Evolutionary conservation across 1,140 invertebrate genomes (phyloP), one percentile per base, ranked within the genome.

Genomic region (Heliothis subflexa): DNA sequence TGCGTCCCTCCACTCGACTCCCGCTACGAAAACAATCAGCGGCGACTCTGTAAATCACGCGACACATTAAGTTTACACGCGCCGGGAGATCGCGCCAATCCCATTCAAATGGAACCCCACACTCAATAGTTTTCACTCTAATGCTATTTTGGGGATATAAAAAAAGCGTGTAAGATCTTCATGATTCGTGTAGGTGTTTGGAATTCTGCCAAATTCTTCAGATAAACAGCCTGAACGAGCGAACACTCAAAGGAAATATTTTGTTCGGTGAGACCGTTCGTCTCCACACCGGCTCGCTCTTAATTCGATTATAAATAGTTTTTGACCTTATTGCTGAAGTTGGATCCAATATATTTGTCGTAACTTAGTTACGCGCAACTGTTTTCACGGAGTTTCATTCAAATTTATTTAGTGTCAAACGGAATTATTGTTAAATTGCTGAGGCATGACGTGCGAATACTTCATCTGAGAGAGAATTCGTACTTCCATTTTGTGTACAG

Each of bases 281-380:
- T 40, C n/a, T 13, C 14, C 40, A 45, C 40, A 45, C 18, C 62
- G 40, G 33, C 5, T 18, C 33, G 59, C 33, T 57, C 52, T 57
- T 74, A 74, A 74, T 74, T 74, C 40, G 54, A 74, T 74, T 49
- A 61, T 45, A 49, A 74, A 59, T 61, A 74, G 71, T 74, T 54
- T 45, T 61, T 61, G 71, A 61, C 71, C 71, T 74, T 50, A 16
- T 28, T 70, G 12, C 33, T 14, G 13, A 59, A 74, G 33, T 74
- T 61, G 54, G 12, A 52, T 47, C 28, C 57, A 61, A 74, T 72
- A 72, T 72, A 72, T 72, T 18, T 57, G 13, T 45, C 33, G 33
- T 59, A 73, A 73, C 52, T 16, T n/a, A 73, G 54, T 59, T 73
- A 72, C 71, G 9, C 45, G 9, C 33, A 66, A 49, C 45, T 52